Base-by-base conservation (phyloP, 1,140 invertebrate genomes). In the Trichonephila inaurata region DNA sequence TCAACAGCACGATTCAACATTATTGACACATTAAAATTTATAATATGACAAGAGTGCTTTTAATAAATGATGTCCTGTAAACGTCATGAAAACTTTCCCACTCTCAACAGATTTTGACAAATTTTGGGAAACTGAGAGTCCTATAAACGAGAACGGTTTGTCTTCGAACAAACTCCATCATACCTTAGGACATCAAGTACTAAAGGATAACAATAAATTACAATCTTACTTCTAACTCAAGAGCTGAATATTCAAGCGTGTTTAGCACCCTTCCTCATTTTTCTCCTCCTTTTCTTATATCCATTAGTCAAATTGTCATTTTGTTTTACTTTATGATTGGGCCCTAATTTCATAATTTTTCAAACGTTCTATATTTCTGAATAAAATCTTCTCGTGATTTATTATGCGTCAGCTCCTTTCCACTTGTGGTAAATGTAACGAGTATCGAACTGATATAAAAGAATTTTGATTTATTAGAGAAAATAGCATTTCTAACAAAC, bases 311-410 rank as follows among this genome's bases (percentile, higher is more conserved):
- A 72, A 14, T 33, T 72, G 24, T 28, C 69, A 72, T 72, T 72
- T 72, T 72, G 69, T 72, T 33, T 72, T 72, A 72, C 24, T 72
- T 72, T 72, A 72, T 72, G 69, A 28, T 72, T 72, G 69, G 69
- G 24, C 69, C n/a, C 24, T 24, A 72, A 28, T 72, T 72, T 24
- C n/a, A 24, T 24, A 72, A 24, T 72, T 72, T 72, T 72, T 24
- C n/a, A 24, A 16, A 14, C 69, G 14, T 72, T 66, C 24, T 28
- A 72, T 72, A 72, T 28, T 72, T 33, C 69, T 72, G 69, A 72
- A 72, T 72, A 66, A 66, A 66, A 66, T 66, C 64, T 66, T 18
- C 21, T 18, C 10, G n/a, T 72, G 69, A 72, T 33, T 72, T 72
- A 72, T 72, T 72, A 72, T 5, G 69, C 28, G 69, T 72, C 69